Base-by-base conservation (phyloP, 2,113 vertebrate genomes). In the Setophaga kirtlandii region DNA sequence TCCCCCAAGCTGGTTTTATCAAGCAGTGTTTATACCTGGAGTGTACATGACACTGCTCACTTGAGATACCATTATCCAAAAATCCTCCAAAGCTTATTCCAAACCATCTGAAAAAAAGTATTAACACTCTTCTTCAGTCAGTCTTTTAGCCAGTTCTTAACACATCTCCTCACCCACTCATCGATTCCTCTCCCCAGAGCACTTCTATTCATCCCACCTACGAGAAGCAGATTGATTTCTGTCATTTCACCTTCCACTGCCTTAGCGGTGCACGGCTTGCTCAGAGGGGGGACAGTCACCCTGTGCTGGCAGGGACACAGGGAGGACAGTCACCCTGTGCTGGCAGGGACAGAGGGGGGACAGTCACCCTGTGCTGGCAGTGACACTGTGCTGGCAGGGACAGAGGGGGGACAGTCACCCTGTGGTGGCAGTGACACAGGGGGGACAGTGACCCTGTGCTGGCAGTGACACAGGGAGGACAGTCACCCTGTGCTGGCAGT, bases 141-240 rank as follows among this genome's bases (percentile, higher is more conserved):
- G 9, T 47, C 35, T 73, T 75, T 81, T 53, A 70, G 59, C 6
- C 35, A 31, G 4, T 74, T 63, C 62, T 68, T 39, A 58, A 30
- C 28, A 39, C n/a, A 39, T 28, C 49, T 52, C 76, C 53, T 52
- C 67, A 50, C 5, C 35, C 28, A 31, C 47, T 58, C 64, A 87
- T 75, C 0, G 5, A 83, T 81, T 44, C 30, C 39, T 81, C 73
- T 89, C 71, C 12, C 22, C 2, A 1, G 41, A 37, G 19, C 8
- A 5, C 35, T 58, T 56, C 74, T 41, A 23, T 77, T 89, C 21
- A 7, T 86, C 83, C 87, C 35, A 11, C 12, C 94, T 63, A 89
- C 18, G 47, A 86, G 83, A 88, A 10, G 42, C 64, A 78, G 64
- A 90, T 92, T 70, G 90, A 92, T 94, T 90, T 92, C 50, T 15